phyloP scores from a whole-genome alignment of 2,888 invertebrate genomes.

The Yponomeuta sedellus region DNA sequence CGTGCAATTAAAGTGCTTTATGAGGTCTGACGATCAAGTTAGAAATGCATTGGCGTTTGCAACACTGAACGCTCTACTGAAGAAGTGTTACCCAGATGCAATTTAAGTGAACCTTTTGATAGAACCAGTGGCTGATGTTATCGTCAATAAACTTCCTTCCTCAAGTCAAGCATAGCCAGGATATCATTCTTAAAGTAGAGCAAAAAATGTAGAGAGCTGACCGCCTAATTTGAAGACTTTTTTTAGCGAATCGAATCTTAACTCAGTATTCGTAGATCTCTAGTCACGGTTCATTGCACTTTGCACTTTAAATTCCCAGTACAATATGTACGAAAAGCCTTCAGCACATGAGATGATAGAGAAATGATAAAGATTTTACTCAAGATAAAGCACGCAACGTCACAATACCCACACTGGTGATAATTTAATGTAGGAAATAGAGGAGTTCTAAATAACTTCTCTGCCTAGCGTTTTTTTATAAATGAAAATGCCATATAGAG shows the following conservation, averaged over 20 bases:
- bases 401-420: not conserved
- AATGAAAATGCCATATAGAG: not conserved
- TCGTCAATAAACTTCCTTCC: not conserved
- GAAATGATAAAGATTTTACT: not conserved
- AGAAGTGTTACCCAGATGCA: not conserved
- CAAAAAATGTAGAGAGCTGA: not conserved
- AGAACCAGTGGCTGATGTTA: not conserved
- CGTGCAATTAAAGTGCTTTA: not conserved
- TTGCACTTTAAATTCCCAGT: not conserved
- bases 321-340: not conserved
- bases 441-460: not conserved
- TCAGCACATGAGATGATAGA: not conserved
- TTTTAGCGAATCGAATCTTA: not conserved
- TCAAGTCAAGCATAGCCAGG: not conserved
- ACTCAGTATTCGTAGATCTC: not conserved
- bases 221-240: not conserved
- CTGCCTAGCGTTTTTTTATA: not conserved
- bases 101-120: not conserved
- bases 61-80: conserved; percentile 1
- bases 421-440: not conserved
- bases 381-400: not conserved
- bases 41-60: not conserved
- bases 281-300: not conserved
- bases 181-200: not conserved
- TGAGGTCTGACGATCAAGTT: not conserved